Conservation (phyloP, 2,888 invertebrate species). For the Oxycera nigricornis region DNA sequence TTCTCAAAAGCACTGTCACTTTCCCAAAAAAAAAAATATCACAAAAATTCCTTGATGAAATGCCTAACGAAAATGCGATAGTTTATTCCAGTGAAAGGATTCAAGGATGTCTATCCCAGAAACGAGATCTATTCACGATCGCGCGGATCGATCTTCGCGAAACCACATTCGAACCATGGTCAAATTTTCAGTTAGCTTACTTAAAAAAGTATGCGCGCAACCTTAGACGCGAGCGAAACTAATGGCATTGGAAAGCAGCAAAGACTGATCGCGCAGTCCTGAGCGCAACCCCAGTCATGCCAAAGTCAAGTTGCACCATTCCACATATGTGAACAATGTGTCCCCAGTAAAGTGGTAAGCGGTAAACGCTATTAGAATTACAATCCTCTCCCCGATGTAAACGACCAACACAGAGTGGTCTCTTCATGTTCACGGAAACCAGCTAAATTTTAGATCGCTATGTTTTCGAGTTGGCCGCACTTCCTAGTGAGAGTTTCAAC, state of each 20-base stretch:
- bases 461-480: background rate
- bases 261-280: conserved; percentile 32
- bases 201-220: conserved; percentile 18
- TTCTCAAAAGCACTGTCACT: background rate
- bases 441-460: background rate
- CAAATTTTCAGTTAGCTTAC: background rate
- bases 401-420: background rate
- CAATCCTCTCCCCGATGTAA: conserved; percentile 14
- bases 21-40: background rate
- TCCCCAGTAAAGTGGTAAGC: conserved; percentile 23
- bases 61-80: background rate
- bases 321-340: conserved; percentile 28
- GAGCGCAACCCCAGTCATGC: background rate
- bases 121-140: background rate
- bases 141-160: background rate
- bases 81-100: background rate
- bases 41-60: background rate
- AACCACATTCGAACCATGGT: background rate
- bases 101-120: background rate
- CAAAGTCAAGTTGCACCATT: conserved; percentile 5
- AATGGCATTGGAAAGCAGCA: conserved; percentile 29
- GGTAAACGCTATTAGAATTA: conserved; percentile 28
- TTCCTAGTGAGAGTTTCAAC: background rate
- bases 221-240: conserved; percentile 27
- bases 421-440: conserved; percentile 16